Evolutionary conservation across 2,888 invertebrate genomes (phyloP), one percentile per base, ranked within the genome.

Genomic region (Frankliniella fusca): DNA sequence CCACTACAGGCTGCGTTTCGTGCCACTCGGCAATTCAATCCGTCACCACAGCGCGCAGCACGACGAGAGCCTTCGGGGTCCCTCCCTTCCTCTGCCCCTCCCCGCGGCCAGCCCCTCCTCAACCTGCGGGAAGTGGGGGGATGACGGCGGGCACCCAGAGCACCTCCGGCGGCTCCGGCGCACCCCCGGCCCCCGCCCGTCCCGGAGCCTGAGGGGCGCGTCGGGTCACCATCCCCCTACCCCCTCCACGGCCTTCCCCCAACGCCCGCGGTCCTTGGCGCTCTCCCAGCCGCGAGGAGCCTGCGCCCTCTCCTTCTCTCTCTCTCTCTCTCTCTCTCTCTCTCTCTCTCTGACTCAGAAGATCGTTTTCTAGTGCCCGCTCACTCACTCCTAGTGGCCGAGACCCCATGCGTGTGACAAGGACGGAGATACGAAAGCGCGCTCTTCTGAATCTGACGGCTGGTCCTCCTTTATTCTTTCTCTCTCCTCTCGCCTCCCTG

Each of bases 1-100:
- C 27, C 70, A 2, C 70, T 76, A 27, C 70, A 76, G 70, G 12
- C 23, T 76, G 27, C 70, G 70, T 76, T 76, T 76, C 70, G 70
- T 76, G 70, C 70, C 70, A 76, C 70, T 76, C 70, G 23, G 70
- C 70, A 76, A 76, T 76, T 76, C 70, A 76, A 76, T 76, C 70
- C 70, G 70, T 76, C 70, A 76, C 70, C 70, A 76, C 70, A 27
- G 23, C 27, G 27, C 70, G 38, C 38, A 38, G 38, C 38, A 38
- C 38, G 38, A 5, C 38, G 38, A 38, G 38, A 38, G 38, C 38
- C 38, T 38, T 38, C 38, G 38, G 38, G 38, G 38, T 38, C 38
- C 38, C 5, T 38, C 38, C 38, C 38, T 5, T 38, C 38, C n/a
- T n/a, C n/a, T n/a, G n/a, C n/a, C n/a, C n/a, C n/a, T n/a, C n/a